A percentile compares a stretch with the other conserved stretches of the same genome.
These are phyloP conservation scores for Malurus splendens DNA, from an alignment of 2,797 vertebrate genomes.

Conservation along the genomic window DNA sequence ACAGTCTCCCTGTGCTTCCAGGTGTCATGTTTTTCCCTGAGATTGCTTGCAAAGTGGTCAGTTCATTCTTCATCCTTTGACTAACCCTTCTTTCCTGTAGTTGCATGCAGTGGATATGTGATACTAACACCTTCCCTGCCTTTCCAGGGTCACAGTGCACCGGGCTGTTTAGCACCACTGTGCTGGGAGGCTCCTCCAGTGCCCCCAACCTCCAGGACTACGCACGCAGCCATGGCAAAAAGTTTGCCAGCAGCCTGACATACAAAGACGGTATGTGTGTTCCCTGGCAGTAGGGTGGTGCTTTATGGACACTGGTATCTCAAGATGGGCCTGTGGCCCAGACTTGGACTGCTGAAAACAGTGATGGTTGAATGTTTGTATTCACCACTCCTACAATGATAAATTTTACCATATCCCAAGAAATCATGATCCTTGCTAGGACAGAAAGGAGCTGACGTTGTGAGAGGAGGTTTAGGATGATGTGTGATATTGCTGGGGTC, in stretches of 20 bases:
- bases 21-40: not conserved
- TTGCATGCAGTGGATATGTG: conserved; percentile 40
- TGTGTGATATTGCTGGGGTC: not conserved
- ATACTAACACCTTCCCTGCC: conserved; percentile 78
- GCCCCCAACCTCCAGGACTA: conserved; percentile 99
- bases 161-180: conserved; percentile 98
- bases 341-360: not conserved
- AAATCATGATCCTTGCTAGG: not conserved
- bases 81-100: conserved; percentile 57
- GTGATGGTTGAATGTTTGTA: not conserved
- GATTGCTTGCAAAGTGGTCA: not conserved
- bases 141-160: conserved; percentile 96
- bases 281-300: not conserved
- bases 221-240: conserved; percentile 97
- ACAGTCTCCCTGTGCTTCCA: not conserved
- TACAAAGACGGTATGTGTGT: conserved; percentile 97
- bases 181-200: conserved; percentile 98
- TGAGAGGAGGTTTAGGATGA: not conserved
- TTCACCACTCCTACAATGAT: not conserved
- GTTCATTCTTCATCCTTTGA: conserved; percentile 2
- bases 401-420: not conserved
- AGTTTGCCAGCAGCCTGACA: conserved; percentile 90
- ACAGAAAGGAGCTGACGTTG: not conserved
- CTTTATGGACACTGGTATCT: not conserved
- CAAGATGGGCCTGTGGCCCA: not conserved